A percentile compares a stretch with the other conserved stretches of the same genome.
phyloP scores from a whole-genome alignment of 2,797 vertebrate genomes.

The Erithacus rubecula region DNA sequence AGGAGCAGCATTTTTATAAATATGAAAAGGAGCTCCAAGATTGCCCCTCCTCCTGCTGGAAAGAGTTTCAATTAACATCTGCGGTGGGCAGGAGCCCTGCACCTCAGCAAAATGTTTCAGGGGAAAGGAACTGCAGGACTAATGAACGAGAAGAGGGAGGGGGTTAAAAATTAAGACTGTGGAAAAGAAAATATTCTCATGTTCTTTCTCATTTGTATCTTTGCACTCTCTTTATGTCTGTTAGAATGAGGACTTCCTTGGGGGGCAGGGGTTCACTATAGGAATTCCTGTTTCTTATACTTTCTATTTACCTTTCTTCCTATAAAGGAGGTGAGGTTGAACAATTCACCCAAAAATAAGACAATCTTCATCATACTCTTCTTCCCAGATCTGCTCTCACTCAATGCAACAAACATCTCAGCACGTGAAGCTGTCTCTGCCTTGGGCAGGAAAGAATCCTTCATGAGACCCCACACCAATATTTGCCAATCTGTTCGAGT shows the following conservation, averaged over 20 bases:
- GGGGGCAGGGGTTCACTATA: background rate
- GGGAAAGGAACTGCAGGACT: background rate
- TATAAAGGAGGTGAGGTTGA: background rate
- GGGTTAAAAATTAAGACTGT: background rate
- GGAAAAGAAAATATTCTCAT: background rate
- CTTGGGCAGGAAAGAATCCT: background rate
- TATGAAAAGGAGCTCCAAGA: background rate
- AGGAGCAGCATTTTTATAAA: background rate
- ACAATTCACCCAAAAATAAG: background rate
- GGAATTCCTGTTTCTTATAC: background rate
- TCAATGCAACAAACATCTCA: background rate
- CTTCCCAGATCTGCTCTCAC: background rate
- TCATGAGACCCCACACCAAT: background rate
- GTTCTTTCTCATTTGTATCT: background rate
- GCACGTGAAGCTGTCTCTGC: background rate
- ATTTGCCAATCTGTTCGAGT: background rate
- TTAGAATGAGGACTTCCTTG: background rate
- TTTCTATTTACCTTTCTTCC: background rate
- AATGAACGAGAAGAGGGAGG: background rate
- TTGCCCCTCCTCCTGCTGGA: background rate
- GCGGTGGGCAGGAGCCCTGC: background rate
- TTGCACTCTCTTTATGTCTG: background rate
- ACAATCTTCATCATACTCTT: fast-evolving
- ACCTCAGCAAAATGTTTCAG: background rate
- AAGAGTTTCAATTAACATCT: background rate